These are phyloP conservation scores for Embiotoca jacksoni DNA, from an alignment of 2,113 vertebrate genomes.

Conservation along the genomic window DNA sequence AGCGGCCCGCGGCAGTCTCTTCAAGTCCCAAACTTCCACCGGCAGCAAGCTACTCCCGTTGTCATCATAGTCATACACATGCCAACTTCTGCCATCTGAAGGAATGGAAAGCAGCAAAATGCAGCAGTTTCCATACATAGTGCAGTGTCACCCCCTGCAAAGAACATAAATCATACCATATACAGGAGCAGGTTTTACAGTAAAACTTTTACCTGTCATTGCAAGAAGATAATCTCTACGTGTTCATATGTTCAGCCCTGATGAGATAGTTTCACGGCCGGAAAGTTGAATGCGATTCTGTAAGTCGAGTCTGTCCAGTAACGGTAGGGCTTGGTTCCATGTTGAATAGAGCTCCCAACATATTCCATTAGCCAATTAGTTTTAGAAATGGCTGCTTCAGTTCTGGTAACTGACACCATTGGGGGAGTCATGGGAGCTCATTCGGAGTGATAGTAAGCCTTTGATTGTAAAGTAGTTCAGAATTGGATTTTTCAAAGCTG, in stretches of 20 bases:
- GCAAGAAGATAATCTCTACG: not conserved
- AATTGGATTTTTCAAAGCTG: not conserved
- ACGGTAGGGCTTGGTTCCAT: not conserved
- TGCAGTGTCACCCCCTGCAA: not conserved
- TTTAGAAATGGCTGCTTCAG: slow-evolving; percentile 15
- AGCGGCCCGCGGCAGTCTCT: no score
- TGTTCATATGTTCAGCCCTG: not conserved
- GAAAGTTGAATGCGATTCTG: not conserved
- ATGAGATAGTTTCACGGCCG: not conserved
- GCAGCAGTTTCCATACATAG: slow-evolving; percentile 5
- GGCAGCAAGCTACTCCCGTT: not conserved
- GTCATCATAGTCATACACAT: not conserved
- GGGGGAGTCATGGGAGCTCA: not conserved
- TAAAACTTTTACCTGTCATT: not conserved
- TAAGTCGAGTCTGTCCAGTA: slow-evolving; percentile 21
- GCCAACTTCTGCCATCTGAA: not conserved
- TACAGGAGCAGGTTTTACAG: not conserved
- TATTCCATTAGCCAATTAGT: slow-evolving; percentile 13
- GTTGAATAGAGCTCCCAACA: not conserved
- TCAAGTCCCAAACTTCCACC: no score
- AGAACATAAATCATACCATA: not conserved
- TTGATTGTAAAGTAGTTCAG: not conserved
- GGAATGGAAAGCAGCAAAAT: not conserved
- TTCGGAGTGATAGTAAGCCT: not conserved
- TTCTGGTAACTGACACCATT: not conserved